A percentile compares a stretch with the other conserved stretches of the same genome.
Evolutionary conservation across 2,113 vertebrate genomes (phyloP).

Genomic region (Ophthalmolycus amberensis): DNA sequence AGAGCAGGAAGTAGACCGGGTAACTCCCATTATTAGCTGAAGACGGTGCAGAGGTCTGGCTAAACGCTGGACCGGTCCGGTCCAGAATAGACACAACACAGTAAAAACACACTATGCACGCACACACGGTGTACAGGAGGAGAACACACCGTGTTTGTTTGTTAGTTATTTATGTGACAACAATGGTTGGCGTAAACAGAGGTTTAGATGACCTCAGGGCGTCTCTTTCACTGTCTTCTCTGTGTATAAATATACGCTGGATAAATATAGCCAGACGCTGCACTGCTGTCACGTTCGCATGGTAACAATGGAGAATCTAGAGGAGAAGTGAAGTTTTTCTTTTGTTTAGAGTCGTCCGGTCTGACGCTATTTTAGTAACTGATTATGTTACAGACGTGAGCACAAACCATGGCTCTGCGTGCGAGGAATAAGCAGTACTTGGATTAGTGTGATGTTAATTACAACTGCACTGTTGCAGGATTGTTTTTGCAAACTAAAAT

Average conservation of each 20-base stretch:
- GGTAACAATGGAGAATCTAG: slow-evolving; percentile 45
- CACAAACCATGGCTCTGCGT: slow-evolving; percentile 27
- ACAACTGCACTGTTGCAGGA: not conserved
- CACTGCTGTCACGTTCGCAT: slow-evolving; percentile 36
- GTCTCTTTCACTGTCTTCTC: slow-evolving; percentile 26
- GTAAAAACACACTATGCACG: slow-evolving; percentile 29
- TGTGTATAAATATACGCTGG: slow-evolving; percentile 53
- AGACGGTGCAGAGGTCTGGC: slow-evolving; percentile 21
- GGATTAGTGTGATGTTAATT: not conserved
- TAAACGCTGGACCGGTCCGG: slow-evolving; percentile 9
- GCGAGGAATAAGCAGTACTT: slow-evolving; percentile 4
- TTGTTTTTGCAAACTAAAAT: not conserved
- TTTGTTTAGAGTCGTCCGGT: slow-evolving; percentile 32
- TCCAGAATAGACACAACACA: slow-evolving; percentile 31
- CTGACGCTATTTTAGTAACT: slow-evolving; percentile 54
- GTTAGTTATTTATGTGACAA: slow-evolving; percentile 71
- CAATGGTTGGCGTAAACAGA: slow-evolving; percentile 74
- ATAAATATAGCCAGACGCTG: slow-evolving; percentile 63
- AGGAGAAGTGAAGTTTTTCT: slow-evolving; percentile 33
- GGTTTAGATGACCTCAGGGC: slow-evolving; percentile 44
- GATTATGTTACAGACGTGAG: slow-evolving; percentile 16
- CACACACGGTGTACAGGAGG: slow-evolving; percentile 1
- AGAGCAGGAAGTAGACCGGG: slow-evolving; percentile 33
- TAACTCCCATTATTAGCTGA: slow-evolving; percentile 46
- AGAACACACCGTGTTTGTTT: slow-evolving; percentile 53